Conservation (phyloP, 2,888 invertebrate genomes). For the Epirrhoe tristata region DNA sequence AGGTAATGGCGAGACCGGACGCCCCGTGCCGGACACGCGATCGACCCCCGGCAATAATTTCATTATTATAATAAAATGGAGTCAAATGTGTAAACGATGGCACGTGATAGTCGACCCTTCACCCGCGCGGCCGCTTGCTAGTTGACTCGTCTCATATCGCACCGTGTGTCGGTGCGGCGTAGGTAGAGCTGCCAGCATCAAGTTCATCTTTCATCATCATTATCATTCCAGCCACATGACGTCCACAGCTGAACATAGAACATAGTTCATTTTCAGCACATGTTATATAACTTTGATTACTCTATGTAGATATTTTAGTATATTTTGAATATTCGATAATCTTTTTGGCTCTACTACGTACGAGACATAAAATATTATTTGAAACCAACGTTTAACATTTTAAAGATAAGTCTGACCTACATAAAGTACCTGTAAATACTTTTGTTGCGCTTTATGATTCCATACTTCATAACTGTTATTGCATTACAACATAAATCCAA, state of each 20-base stretch:
- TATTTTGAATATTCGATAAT: background rate
- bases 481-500: constrained; percentile 6
- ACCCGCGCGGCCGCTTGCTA: constrained; percentile 2
- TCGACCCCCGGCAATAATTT: constrained; percentile 70
- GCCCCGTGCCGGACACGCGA: constrained; percentile 69
- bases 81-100: constrained; percentile 79
- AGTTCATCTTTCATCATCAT: background rate
- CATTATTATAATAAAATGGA: constrained; percentile 81
- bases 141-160: background rate
- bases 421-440: background rate
- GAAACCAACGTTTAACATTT: background rate
- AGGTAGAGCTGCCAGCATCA: background rate
- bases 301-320: too few species aligned
- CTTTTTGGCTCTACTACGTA: background rate
- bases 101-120: constrained; percentile 63
- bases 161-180: background rate
- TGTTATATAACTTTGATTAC: too few species aligned
- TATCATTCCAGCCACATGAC: too few species aligned
- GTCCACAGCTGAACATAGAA: too few species aligned
- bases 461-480: background rate
- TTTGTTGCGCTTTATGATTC: constrained; percentile 16
- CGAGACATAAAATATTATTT: background rate
- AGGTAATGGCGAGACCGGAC: constrained; percentile 67
- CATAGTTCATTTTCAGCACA: too few species aligned
- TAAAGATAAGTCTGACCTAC: background rate